phyloP scores from a whole-genome alignment of 2,888 invertebrate species.

The Phytoseiulus persimilis region DNA sequence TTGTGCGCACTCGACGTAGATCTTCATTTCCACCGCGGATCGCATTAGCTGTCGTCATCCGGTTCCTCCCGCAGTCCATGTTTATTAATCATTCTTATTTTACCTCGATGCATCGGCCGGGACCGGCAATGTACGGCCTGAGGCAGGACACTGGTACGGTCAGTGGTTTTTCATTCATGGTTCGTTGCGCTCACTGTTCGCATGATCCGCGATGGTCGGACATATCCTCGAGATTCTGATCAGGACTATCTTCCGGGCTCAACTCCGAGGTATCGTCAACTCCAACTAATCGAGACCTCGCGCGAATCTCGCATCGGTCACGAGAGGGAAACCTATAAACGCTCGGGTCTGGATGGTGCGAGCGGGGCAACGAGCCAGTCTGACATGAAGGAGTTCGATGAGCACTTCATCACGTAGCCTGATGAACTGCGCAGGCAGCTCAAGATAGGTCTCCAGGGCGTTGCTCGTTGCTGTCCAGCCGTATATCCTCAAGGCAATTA shows the following conservation, averaged over 20 bases:
- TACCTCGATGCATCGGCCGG: too few species aligned
- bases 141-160: too few species aligned
- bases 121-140: too few species aligned
- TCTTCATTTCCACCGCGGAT: neutral
- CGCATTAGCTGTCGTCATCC: neutral
- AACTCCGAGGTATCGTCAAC: neutral
- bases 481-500: conserved; percentile 38
- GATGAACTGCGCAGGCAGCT: conserved; percentile 37
- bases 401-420: conserved; percentile 37
- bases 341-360: neutral
- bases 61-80: neutral
- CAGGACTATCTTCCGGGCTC: neutral
- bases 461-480: conserved; percentile 12
- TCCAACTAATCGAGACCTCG: neutral
- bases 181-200: too few species aligned
- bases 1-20: neutral
- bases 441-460: conserved; percentile 28
- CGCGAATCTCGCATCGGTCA: neutral
- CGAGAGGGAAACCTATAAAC: neutral
- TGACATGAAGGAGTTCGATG: conserved; percentile 33
- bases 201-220: too few species aligned
- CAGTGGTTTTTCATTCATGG: too few species aligned
- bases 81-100: neutral
- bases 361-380: neutral
- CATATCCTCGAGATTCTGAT: too few species aligned